Conservation (phyloP, 2,113 vertebrate genomes). For the Albula goreensis region DNA sequence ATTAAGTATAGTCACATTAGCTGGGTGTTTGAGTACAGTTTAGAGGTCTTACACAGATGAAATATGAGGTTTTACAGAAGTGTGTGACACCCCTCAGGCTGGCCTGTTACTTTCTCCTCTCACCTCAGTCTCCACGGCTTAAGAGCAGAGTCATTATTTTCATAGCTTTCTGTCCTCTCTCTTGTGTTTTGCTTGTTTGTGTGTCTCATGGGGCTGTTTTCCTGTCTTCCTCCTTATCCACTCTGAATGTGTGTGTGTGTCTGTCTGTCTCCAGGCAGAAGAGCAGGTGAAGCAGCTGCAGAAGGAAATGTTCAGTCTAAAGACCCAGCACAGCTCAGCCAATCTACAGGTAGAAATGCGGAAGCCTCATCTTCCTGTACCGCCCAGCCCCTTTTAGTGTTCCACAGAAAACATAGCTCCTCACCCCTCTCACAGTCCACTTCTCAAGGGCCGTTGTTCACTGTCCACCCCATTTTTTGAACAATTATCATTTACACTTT, state of each 20-base stretch:
- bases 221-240: constrained; percentile 39
- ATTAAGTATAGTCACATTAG: not conserved
- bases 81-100: not conserved
- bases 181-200: not conserved
- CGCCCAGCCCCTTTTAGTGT: not conserved
- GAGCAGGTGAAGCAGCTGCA: constrained; percentile 15
- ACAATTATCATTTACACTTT: not conserved
- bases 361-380: not conserved
- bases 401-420: not conserved
- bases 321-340: constrained; percentile 15
- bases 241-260: constrained; percentile 34
- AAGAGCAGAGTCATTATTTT: not conserved
- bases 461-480: not conserved
- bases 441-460: not conserved
- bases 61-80: not conserved
- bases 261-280: constrained; percentile 30
- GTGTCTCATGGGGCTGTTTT: constrained; percentile 27
- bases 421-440: too few species aligned
- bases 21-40: not conserved
- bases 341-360: constrained; percentile 32
- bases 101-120: not conserved
- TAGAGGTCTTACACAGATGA: not conserved
- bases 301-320: constrained; percentile 20
- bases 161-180: not conserved
- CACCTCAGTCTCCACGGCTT: not conserved